Evolutionary conservation across 2,113 vertebrate genomes (phyloP), one percentile per base, ranked within the genome.

Genomic region (Alexandromys fortis): DNA sequence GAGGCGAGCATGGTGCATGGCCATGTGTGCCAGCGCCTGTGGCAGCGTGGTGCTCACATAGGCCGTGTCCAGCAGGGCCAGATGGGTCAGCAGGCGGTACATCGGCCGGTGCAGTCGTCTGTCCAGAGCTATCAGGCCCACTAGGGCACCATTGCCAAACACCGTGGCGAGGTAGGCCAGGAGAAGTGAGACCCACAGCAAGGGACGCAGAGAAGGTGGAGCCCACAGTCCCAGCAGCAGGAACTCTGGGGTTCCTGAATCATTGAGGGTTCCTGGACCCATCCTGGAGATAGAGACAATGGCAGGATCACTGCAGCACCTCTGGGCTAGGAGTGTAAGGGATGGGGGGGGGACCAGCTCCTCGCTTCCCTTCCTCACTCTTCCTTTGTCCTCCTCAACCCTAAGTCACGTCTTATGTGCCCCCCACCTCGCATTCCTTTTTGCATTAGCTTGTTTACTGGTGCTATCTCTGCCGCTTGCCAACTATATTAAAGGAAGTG

Each of bases 41-140:
- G 95, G 96, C 58, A 96, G 96, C 28, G 82, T 92, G 91, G 82
- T 87, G 35, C 96, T 96, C 28, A 87, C 92, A 10, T 91, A 94
- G n/a, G 94, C 94, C 1, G 89, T 63, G 47, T 95, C 96, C 85
- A 94, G 61, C 91, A 92, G 92, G 0, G 94, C 94, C 35, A 95
- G 52, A 83, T 78, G 95, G 8, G 86, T 82, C 68, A 94, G 81
- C 77, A 96, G 95, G 33, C 73, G 93, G 79, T 90, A 94, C 96
- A 90, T 90, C 45, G 96, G 95, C 33, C 73, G 67, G 19, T 95
- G 97, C 42, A 96, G 86, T 58, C 47, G 75, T 4, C 5, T 65
- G 55, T 91, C 94, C n/a, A 96, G 88, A 21, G 30, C 47, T 61
- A 94, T 97, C 67, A 93, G 83, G 1, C 61, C 81, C 75, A 89